Evolutionary conservation across 2,888 invertebrate genomes (phyloP), one percentile per base, ranked within the genome.

Genomic region (Megalurothrips usitatus): DNA sequence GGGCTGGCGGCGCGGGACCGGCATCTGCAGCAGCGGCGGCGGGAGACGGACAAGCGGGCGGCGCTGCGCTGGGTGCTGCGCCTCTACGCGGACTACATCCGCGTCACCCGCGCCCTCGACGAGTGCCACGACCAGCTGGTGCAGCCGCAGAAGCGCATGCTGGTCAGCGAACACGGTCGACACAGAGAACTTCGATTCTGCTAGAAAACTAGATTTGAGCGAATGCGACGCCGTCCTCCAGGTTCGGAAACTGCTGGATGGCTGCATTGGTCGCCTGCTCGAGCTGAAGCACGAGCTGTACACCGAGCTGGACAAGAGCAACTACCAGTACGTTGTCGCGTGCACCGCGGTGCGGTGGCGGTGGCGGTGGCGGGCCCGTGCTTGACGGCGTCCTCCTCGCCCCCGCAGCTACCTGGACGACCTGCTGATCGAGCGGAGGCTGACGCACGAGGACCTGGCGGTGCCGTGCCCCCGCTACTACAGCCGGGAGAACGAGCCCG

Each of bases 361-460:
- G 52, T 14, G 52, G 52, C 52, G 52, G n/a, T 43, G 34, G 34
- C 34, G 6, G 34, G 34, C 3, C 34, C 6, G 34, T 43, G 80
- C 83, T 88, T 47, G 88, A 89, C 82, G 86, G 86, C 81, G 87
- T 88, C 0, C 89, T 89, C 83, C 87, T 47, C 78, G 81, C 52
- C 52, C 23, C 78, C 47, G 88, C 84, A 93, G 93, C 80, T 94
- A 93, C 87, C 90, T 93, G 80, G 94, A 95, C 85, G 92, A 93
- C 84, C 90, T 91, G 48, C 86, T 94, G 80, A 89, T 92, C 80
- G 92, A 92, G 87, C 86, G 93, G 86, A 91, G 93, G 82, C 89
- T 94, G 83, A 89, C 92, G 28, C 94, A 94, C 0, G 88, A 90
- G 68, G 90, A 92, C 82, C 86, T 92, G n/a, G 89, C 91, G 85